Evolutionary conservation across 92 coral and sea anemone genomes (phyloP), one percentile per base, ranked within the genome.

Genomic region (Palythoa grandiflora): DNA sequence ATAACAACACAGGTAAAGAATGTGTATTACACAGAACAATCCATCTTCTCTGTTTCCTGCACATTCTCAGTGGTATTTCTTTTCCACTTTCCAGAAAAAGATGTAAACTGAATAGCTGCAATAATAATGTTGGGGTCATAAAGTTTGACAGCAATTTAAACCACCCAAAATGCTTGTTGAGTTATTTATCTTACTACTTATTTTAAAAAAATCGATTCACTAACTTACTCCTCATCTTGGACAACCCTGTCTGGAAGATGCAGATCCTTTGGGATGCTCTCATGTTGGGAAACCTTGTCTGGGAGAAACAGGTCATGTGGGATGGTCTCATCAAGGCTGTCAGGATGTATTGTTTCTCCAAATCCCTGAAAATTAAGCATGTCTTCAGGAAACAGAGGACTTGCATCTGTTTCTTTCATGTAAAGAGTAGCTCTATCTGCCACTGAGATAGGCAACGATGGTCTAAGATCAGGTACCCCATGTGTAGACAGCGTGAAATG

Each of bases 341-440:
- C 68, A 60, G 68, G 68, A 60, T 60, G 20, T 60, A 19, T 60
- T 60, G 68, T 60, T 60, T 81, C 73, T 61, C 80, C 73, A 72
- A 88, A 61, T 38, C 88, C 91, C 13, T 48, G 74, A 59, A 72
- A 88, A 59, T 71, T 80, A 19, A 88, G 21, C 35, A 71, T 86
- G 61, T 88, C 74, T 79, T 79, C 90, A 68, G 91, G 91, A 80
- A 66, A 88, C 44, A 78, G 38, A 88, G 74, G 80, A 68, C 76
- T 75, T 19, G 73, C 75, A 38, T 73, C 28, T 52, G 73, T 86
- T 75, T 74, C 84, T 40, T 50, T 55, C 75, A 86, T 74, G 81
- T 57, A 47, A 10, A 86, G 51, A 12, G 75, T 73, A 39, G 19
- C 36, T 53, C 75, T 57, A 40, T 86, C 84, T 54, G 84, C 89